Conservation (phyloP, 2,888 invertebrate species). For the Athetis lepigone region DNA sequence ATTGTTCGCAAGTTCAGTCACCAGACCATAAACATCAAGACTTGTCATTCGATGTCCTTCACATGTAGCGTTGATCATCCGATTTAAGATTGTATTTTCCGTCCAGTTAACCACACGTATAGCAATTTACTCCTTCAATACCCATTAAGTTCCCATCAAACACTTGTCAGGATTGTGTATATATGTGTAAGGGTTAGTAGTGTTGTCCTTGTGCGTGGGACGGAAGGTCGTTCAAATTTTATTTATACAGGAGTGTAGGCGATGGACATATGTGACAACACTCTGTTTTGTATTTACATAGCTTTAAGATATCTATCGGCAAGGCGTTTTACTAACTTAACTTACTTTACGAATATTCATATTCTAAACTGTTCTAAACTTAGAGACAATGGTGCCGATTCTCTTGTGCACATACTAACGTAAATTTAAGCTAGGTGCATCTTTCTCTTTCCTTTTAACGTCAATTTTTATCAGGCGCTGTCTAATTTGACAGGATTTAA, state of each 20-base stretch:
- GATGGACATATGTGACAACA: conserved; percentile 14
- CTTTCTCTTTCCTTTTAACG: neutral
- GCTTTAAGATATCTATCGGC: too few species aligned
- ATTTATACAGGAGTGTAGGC: conserved; percentile 34
- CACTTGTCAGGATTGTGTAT: conserved; percentile 37
- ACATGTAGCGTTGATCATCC: conserved; percentile 21
- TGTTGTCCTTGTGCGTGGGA: conserved; percentile 15
- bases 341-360: neutral
- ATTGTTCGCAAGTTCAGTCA: neutral
- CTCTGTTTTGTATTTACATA: conserved; percentile 2
- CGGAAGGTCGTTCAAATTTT: conserved; percentile 39
- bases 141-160: conserved; percentile 43
- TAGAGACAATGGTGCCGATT: too few species aligned
- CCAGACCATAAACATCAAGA: neutral
- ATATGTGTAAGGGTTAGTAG: neutral
- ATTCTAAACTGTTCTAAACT: too few species aligned
- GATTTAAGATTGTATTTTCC: conserved; percentile 32
- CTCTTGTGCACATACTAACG: too few species aligned
- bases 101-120: conserved; percentile 26
- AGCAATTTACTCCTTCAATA: conserved; percentile 43
- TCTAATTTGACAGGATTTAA: too few species aligned
- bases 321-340: too few species aligned
- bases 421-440: too few species aligned
- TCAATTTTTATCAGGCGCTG: too few species aligned
- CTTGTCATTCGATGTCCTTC: neutral